Base-by-base conservation (phyloP, 2,888 invertebrate species). In the Drosophila falleni region DNA sequence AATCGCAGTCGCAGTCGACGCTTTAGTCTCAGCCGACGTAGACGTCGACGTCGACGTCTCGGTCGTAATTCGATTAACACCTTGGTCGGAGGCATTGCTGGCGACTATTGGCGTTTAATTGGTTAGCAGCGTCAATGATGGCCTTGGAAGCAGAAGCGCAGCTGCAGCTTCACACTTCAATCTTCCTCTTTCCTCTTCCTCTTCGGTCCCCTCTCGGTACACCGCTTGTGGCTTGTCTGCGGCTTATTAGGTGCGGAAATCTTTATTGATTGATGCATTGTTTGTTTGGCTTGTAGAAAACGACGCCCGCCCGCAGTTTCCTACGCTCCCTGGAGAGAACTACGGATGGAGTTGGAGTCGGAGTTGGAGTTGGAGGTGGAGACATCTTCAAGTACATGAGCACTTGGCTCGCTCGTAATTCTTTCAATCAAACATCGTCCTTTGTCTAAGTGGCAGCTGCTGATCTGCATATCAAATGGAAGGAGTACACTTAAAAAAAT, bases 211-310 rank as follows among this genome's bases (percentile, higher is more conserved):
- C 41, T 33, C 39, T 9, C n/a, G 10, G 10, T 3, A 5, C 1
- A 23, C 15, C 23, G 5, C 33, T 56, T 60, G 62, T n/a, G 70
- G 75, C 69, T 64, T 71, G 78, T 78, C 81, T 71, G 83, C 67
- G 80, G 85, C 89, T 84, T 86, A 86, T 89, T 84, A 89, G 89
- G 89, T 90, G 90, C 82, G 87, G 90, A 89, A 90, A 90, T 89
- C 90, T 89, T 89, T 89, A 89, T 89, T 87, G 90, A 89, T 90
- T 86, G 86, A 84, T 89, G 82, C 83, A 71, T 86, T 87, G 86
- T 87, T 90, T 84, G 88, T 73, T 89, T 81, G 83, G 71, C 83
- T 71, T 72, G 76, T 19, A 67, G 64, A 70, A 49, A 63, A 66
- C 51, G 62, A 42, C 33, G 76, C 62, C 65, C 74, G 77, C 83